Base-by-base conservation (phyloP, 1,140 invertebrate genomes). In the Eumeta japonica region DNA sequence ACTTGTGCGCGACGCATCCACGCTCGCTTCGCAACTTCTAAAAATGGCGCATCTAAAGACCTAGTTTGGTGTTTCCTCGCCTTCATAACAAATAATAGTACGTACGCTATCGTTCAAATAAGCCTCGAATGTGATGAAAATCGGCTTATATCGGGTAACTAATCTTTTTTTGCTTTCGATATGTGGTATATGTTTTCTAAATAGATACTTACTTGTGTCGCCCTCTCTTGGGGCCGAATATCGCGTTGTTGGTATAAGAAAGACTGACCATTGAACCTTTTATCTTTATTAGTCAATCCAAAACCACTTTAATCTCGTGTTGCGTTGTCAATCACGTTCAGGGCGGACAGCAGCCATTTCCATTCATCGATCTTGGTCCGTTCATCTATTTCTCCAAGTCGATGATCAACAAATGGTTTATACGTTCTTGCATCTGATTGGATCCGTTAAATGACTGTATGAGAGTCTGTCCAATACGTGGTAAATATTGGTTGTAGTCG, bases 331-430 rank as follows among this genome's bases (percentile, higher is more conserved):
- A 46, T 46, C 7, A 32, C 34, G 39, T 49, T 49, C 2, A 37
- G 11, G 37, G n/a, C n/a, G n/a, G n/a, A n/a, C n/a, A n/a, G n/a
- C n/a, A n/a, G n/a, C n/a, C n/a, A n/a, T n/a, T n/a, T 17, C 52
- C 54, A 59, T 7, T 59, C 44, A 1, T 27, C 4, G 7, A 34
- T 15, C 1, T 40, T 37, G 1, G 54, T 48, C 1, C 37, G 12
- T 10, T 53, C 52, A 2, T 34, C 28, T 10, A 59, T 52, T 39
- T 55, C 48, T 0, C 41, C 47, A 1, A 59, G 7, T 0, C 56
- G 38, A 24, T 59, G 51, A 2, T 54, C 40, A 10, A 59, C 56
- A 39, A 57, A 59, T 0, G 36, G 39, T 32, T 55, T 48, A 20
- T 32, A 50, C n/a, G n/a, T n/a, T n/a, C n/a, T n/a, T n/a, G n/a